Evolutionary conservation across 1,140 invertebrate species (phyloP).

Genomic region (Hesperophylax magnus): DNA sequence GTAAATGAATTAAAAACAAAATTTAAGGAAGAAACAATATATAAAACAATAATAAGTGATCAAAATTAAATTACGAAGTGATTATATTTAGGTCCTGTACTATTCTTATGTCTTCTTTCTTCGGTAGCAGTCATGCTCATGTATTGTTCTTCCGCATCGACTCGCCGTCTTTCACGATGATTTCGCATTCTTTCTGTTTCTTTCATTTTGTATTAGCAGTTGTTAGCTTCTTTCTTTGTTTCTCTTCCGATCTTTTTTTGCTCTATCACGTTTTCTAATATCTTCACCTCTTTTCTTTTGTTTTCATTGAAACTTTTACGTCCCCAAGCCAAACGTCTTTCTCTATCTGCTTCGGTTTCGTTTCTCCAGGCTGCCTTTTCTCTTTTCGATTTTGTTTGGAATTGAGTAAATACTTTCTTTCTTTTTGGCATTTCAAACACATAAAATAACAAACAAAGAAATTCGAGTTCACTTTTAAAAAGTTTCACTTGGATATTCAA

Average conservation of each 20-base stretch:
- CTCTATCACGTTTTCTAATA: neutral
- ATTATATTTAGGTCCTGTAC: too few species aligned
- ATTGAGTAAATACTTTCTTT: neutral
- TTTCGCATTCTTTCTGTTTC: too few species aligned
- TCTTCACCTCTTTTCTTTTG: neutral
- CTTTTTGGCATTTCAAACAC: too few species aligned
- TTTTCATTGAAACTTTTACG: neutral
- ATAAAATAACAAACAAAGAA: too few species aligned
- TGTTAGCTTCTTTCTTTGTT: neutral
- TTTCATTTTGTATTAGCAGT: neutral
- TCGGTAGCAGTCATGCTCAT: too few species aligned
- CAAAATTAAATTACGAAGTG: neutral
- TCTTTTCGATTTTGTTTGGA: neutral
- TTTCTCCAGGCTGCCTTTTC: neutral
- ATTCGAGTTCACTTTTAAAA: neutral
- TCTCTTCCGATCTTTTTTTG: neutral
- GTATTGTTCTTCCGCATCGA: too few species aligned
- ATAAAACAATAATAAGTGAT: too few species aligned
- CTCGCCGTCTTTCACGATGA: neutral
- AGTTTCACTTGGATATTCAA: neutral
- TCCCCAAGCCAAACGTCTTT: neutral
- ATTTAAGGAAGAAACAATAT: neutral
- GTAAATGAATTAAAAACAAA: constrained; percentile 58
- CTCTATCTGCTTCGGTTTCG: neutral
- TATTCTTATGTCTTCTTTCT: too few species aligned